Evolutionary conservation across 2,113 vertebrate genomes (phyloP), one percentile per base, ranked within the genome.

Genomic region (Malurus cyaneus): DNA sequence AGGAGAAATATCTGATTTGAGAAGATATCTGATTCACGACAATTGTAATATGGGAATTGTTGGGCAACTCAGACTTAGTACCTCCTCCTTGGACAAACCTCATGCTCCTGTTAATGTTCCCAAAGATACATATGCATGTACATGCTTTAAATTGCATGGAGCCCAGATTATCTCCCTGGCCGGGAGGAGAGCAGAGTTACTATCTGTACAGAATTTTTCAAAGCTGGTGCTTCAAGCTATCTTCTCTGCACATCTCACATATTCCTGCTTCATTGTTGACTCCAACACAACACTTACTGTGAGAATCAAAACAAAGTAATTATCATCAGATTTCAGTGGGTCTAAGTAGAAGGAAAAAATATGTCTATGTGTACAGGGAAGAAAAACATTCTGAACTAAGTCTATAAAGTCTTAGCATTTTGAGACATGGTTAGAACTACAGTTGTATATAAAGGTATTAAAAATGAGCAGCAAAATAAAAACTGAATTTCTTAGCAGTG

Each of bases 281-380:
- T 92, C 67, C 80, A 86, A 72, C 80, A 78, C 42, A 80, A 32
- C 53, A 18, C 64, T 78, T 77, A 61, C 36, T 62, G 77, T 92
- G 91, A 95, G 88, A 92, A 88, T 81, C 83, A 93, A 94, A 94
- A 87, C 70, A 91, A 88, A 41, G 36, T 80, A 79, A 94, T 93
- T 79, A 71, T 42, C 15, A 17, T 53, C 41, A 73, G 44, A 74
- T 93, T 90, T 80, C 79, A 82, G n/a, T 66, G 60, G 52, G 34
- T 69, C 31, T 85, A 47, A 73, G 46, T 39, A n/a, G 32, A 80
- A 72, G 47, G 84, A 8, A 49, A 93, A 90, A 86, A 64, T 46
- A 19, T 8, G 11, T n/a, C 10, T n/a, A 21, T 26, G 12, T 39
- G 13, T 77, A 54, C 26, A 41, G 29, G 26, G 47, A 77, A 86